phyloP scores from a whole-genome alignment of 1,140 invertebrate species.

The Hylaeus anthracinus region DNA sequence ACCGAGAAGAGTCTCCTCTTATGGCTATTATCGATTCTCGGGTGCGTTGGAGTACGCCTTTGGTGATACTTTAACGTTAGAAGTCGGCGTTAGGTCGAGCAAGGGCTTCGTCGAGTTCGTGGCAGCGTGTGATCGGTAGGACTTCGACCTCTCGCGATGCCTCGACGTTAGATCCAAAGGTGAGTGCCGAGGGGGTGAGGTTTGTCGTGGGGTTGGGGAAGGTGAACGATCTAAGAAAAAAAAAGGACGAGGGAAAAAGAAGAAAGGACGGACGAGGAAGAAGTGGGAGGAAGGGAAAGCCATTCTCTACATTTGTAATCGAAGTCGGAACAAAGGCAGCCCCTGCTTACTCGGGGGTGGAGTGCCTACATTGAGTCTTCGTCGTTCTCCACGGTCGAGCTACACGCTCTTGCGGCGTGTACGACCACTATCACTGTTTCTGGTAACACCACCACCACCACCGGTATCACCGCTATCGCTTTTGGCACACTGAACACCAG shows the following conservation, averaged over 20 bases:
- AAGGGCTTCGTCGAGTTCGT: neutral
- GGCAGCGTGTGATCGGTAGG: slow-evolving; percentile 6
- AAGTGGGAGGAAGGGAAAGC: slow-evolving; percentile 30
- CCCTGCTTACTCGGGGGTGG: slow-evolving; percentile 43
- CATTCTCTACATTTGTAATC: slow-evolving; percentile 72
- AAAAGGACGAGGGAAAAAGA: slow-evolving; percentile 22
- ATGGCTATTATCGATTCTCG: slow-evolving; percentile 35
- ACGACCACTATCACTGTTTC: slow-evolving; percentile 36
- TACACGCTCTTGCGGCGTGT: slow-evolving; percentile 36
- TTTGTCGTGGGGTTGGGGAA: slow-evolving; percentile 3
- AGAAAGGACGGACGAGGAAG: neutral
- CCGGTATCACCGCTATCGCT: neutral
- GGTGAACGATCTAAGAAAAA: slow-evolving; percentile 35
- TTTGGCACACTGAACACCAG: neutral
- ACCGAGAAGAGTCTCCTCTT: slow-evolving; percentile 19
- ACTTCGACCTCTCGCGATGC: slow-evolving; percentile 30
- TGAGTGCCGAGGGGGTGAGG: neutral
- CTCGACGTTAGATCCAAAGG: slow-evolving; percentile 9
- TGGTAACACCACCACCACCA: slow-evolving; percentile 28
- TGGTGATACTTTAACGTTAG: slow-evolving; percentile 13
- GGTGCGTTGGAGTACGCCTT: slow-evolving; percentile 20
- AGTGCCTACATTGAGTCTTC: slow-evolving; percentile 49
- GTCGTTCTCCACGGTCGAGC: slow-evolving; percentile 34
- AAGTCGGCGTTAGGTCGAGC: slow-evolving; percentile 5
- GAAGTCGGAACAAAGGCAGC: slow-evolving; percentile 72